A percentile compares a stretch with the other conserved stretches of the same genome.
These are phyloP conservation scores for Garrulus glandarius DNA, from an alignment of 2,797 vertebrate genomes.

Conservation along the genomic window DNA sequence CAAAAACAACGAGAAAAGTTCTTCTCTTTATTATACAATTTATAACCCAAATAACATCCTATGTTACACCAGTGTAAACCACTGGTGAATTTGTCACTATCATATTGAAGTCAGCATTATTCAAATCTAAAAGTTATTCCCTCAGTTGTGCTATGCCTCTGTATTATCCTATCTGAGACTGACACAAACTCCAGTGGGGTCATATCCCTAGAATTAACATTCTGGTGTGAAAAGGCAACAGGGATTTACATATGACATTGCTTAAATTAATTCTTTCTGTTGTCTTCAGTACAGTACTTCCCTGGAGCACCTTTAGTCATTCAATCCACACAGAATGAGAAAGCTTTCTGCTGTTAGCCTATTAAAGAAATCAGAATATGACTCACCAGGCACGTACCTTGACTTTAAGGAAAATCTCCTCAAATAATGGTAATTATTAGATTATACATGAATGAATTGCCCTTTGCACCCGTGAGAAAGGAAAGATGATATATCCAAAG, in stretches of 20 bases:
- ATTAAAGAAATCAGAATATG: slow-evolving; percentile 45
- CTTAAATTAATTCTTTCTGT: slow-evolving; percentile 66
- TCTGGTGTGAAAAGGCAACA: slow-evolving; percentile 39
- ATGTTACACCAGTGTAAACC: neutral
- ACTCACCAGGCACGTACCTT: slow-evolving; percentile 29
- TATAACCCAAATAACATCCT: neutral
- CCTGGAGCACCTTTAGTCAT: slow-evolving; percentile 59
- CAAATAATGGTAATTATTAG: slow-evolving; percentile 3
- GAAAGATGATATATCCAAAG: slow-evolving; percentile 44
- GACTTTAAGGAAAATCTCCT: slow-evolving; percentile 51
- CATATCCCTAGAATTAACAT: slow-evolving; percentile 48
- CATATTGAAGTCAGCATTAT: slow-evolving; percentile 31
- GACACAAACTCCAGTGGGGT: slow-evolving; percentile 42
- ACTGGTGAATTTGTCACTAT: slow-evolving; percentile 29
- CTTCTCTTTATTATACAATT: neutral
- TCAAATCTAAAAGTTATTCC: slow-evolving; percentile 30
- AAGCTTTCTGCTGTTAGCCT: slow-evolving; percentile 49
- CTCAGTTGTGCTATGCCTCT: neutral
- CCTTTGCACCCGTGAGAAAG: slow-evolving; percentile 33
- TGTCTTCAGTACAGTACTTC: slow-evolving; percentile 46
- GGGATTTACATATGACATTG: slow-evolving; percentile 52
- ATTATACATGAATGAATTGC: slow-evolving; percentile 13
- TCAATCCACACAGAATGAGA: slow-evolving; percentile 11
- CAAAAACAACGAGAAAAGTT: neutral
- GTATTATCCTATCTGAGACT: slow-evolving; percentile 30